These are phyloP conservation scores for Anastrepha obliqua DNA, from an alignment of 1,140 invertebrate species.

Conservation along the genomic window DNA sequence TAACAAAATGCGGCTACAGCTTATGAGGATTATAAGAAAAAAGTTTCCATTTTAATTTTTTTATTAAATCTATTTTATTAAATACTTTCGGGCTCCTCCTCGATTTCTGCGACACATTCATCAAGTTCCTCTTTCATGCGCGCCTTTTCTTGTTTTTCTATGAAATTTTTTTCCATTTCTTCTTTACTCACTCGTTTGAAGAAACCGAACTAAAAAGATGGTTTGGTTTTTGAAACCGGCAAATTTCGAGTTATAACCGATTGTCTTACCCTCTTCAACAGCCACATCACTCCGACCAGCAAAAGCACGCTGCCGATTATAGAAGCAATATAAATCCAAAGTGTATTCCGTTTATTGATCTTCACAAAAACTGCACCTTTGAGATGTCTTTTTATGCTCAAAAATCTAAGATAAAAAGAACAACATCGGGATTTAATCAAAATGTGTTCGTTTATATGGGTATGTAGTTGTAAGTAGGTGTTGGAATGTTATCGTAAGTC, in stretches of 20 bases:
- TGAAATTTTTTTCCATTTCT: constrained; percentile 54
- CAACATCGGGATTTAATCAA: no score
- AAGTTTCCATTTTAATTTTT: no score
- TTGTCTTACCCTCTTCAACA: constrained; percentile 42
- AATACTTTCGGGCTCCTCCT: not conserved
- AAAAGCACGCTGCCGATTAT: constrained; percentile 56
- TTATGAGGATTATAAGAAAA: no score
- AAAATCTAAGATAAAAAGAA: not conserved
- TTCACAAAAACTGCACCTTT: not conserved
- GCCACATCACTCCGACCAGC: constrained; percentile 33
- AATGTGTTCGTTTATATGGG: no score
- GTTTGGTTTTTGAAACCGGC: not conserved
- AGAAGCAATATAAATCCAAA: constrained; percentile 58
- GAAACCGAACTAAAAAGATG: constrained; percentile 39
- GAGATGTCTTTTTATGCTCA: not conserved
- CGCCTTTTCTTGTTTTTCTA: constrained; percentile 37
- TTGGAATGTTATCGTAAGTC: no score
- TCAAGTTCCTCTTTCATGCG: constrained; percentile 34
- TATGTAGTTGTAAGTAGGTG: no score
- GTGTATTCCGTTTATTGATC: constrained; percentile 31
- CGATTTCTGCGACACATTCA: constrained; percentile 5
- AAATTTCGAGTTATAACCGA: not conserved
- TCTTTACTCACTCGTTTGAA: constrained; percentile 53
- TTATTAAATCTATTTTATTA: no score
- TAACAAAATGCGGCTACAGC: no score